These are phyloP conservation scores for Chloroceryle amazona DNA, from an alignment of 2,797 vertebrate genomes.

Conservation along the genomic window DNA sequence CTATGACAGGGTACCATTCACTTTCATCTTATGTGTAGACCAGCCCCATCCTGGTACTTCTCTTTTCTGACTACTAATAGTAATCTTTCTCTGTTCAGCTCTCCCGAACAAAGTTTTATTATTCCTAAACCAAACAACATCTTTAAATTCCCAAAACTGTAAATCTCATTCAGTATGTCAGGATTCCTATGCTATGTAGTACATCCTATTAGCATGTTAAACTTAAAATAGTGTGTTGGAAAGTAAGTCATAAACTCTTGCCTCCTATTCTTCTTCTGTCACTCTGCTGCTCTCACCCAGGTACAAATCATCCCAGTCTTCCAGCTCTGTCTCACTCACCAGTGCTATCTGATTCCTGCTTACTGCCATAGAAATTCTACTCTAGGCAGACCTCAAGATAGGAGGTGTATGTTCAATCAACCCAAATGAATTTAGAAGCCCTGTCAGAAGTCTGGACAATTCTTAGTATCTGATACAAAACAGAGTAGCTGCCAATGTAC, in stretches of 20 bases:
- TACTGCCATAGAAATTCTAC: background rate
- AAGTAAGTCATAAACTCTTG: background rate
- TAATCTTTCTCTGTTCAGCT: background rate
- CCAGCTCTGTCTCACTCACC: background rate
- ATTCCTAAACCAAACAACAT: background rate
- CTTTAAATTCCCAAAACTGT: background rate
- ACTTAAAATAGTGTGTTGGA: background rate
- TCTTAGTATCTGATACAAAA: background rate
- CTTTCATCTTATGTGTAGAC: background rate
- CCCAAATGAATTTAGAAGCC: background rate
- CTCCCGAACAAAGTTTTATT: background rate
- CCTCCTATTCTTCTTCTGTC: background rate
- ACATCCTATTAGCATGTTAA: background rate
- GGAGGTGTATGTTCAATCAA: rapidly evolving
- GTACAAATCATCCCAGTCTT: background rate
- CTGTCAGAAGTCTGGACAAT: background rate
- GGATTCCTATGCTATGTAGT: background rate
- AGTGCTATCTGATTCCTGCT: background rate
- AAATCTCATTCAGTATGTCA: background rate
- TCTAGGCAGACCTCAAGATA: background rate
- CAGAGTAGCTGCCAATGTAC: background rate
- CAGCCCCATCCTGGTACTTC: background rate
- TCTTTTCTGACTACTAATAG: background rate
- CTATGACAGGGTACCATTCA: background rate
- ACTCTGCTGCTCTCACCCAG: background rate